Evolutionary conservation across 2,888 invertebrate species (phyloP).

Genomic region (Caenorhabditis becei): DNA sequence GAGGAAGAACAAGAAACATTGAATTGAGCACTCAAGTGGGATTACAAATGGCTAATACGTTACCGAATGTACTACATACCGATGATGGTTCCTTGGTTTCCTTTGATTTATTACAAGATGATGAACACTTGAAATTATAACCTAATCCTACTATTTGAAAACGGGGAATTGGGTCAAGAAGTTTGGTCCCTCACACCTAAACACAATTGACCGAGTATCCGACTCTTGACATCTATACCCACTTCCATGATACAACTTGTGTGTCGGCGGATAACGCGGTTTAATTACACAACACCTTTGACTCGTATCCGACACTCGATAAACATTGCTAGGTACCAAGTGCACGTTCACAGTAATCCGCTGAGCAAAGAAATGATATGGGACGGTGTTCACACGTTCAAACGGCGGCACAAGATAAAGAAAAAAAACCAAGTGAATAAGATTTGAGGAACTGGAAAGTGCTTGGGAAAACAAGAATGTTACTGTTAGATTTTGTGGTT

Average conservation of each 20-base stretch:
- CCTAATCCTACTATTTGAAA: conserved; percentile 9
- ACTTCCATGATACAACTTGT: conserved; percentile 20
- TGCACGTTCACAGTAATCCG: conserved; percentile 10
- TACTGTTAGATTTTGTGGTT: too few relatives aligned
- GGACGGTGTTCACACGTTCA: neutral
- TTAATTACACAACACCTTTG: conserved; percentile 57
- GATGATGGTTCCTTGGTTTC: neutral
- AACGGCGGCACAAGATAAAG: neutral
- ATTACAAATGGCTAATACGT: neutral
- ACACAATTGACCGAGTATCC: conserved; percentile 36
- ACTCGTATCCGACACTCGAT: conserved; percentile 49
- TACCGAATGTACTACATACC: neutral
- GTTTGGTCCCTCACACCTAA: neutral
- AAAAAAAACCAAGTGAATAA: too few relatives aligned
- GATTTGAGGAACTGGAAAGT: too few relatives aligned
- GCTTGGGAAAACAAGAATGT: too few relatives aligned
- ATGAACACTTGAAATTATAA: too few relatives aligned
- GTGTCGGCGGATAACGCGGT: conserved; percentile 22
- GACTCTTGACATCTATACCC: neutral
- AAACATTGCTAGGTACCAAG: conserved; percentile 15
- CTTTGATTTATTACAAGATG: too few relatives aligned
- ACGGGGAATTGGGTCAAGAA: neutral
- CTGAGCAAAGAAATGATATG: conserved; percentile 6
- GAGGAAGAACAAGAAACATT: neutral
- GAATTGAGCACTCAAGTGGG: neutral